Evolutionary conservation across 2,113 vertebrate species (phyloP), one percentile per base, ranked within the genome.

Genomic region (Phainopepla nitens): DNA sequence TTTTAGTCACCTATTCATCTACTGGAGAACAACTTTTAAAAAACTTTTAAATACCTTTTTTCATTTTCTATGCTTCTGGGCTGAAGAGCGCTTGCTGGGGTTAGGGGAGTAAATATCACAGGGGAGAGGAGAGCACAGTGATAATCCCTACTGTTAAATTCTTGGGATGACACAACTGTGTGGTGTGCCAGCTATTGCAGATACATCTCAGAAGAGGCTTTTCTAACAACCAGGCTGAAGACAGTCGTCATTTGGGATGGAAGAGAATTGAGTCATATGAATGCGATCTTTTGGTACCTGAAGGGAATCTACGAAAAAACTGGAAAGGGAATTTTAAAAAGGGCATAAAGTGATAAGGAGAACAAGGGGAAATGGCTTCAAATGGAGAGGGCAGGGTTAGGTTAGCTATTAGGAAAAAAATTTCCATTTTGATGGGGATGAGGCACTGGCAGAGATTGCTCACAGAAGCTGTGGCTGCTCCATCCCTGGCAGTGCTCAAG

Each of bases 351-450:
- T 49, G 47, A 36, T 27, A 49, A 76, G 10, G 15, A 90, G 9
- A 27, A 24, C 19, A 42, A 62, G 13, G 6, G 8, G 22, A 15
- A 31, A 62, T 36, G 12, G 10, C 15, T 90, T 83, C 31, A 56
- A 10, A 62, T 5, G 24, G 25, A 45, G 35, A 36, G 11, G 6
- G 5, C 1, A 25, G 6, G 23, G 2, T 49, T 23, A 69, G 31
- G 9, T 28, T 7, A 44, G 35, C 25, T 36, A 24, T 17, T 10
- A 12, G 8, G n/a, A 13, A 69, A 39, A 72, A n/a, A 18, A 13
- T 1, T 0, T 7, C 47, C 6, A 1, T 17, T 9, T 0, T 42
- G 12, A 7, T 35, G 19, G 8, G 9, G 3, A 3, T 42, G 35
- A 70, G 35, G 3, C 35, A 13, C 21, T 23, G 49, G 22, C 56